Percentiles rank a stretch among this genome's conserved stretches.
Conservation (phyloP, 2,113 vertebrate species). For the Paralichthys olivaceus region DNA sequence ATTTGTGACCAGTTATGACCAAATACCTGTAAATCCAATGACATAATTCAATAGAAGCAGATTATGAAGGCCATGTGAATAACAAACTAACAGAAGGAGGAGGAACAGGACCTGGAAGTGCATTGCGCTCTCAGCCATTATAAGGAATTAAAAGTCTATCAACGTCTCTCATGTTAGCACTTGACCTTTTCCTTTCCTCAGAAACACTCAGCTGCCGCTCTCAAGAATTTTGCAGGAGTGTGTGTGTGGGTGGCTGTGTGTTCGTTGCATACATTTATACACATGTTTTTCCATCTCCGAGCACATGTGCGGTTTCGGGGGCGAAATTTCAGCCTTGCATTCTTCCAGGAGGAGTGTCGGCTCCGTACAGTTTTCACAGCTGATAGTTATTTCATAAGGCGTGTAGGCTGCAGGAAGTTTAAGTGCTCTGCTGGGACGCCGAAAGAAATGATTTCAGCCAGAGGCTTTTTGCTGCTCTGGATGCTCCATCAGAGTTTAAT, state of each 20-base stretch:
- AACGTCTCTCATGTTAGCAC: slow-evolving; percentile 10
- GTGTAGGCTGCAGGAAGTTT: slow-evolving; percentile 28
- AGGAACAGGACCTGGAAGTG: background rate
- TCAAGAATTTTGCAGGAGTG: slow-evolving; percentile 25
- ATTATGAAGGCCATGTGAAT: slow-evolving; percentile 16
- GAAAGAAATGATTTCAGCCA: slow-evolving; percentile 23
- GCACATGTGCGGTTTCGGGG: slow-evolving; percentile 23
- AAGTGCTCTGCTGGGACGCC: slow-evolving; percentile 10
- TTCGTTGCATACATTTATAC: slow-evolving; percentile 11
- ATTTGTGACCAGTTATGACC: background rate
- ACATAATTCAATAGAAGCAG: background rate
- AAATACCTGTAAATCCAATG: background rate
- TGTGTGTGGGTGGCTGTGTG: slow-evolving; percentile 6
- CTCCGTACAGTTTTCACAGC: slow-evolving; percentile 67
- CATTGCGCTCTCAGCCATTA: slow-evolving; percentile 5
- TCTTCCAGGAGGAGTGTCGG: slow-evolving; percentile 62
- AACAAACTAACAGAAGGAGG: background rate
- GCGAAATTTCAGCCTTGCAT: slow-evolving; percentile 33
- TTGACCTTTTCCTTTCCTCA: slow-evolving; percentile 57
- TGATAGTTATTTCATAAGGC: slow-evolving; percentile 67
- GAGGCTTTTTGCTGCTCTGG: slow-evolving; percentile 3
- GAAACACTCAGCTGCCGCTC: slow-evolving; percentile 46
- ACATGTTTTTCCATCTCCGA: slow-evolving; percentile 62
- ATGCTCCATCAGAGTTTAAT: slow-evolving; percentile 21
- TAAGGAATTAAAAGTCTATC: slow-evolving; percentile 27